Conservation (phyloP, 2,888 invertebrate species). For the Craniophora ligustri region DNA sequence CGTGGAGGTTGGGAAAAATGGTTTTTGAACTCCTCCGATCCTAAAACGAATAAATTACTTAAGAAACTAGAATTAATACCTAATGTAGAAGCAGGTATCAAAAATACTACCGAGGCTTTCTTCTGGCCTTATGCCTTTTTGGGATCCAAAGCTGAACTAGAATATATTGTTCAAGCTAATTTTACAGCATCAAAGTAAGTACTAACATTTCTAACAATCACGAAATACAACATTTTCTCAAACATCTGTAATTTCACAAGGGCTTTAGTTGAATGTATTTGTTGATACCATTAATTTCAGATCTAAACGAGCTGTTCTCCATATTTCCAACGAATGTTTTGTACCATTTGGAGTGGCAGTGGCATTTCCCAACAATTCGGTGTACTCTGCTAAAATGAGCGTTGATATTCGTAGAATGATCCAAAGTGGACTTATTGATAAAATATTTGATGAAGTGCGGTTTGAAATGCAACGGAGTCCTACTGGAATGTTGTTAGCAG, state of each 20-base stretch:
- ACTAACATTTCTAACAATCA: background rate
- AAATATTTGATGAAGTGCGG: constrained; percentile 91
- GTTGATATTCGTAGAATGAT: constrained; percentile 88
- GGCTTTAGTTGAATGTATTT: no score
- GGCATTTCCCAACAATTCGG: constrained; percentile 90
- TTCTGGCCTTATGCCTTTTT: constrained; percentile 94
- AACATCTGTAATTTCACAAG: no score
- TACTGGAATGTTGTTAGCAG: constrained; percentile 90
- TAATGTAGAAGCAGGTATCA: constrained; percentile 90
- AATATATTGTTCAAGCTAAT: constrained; percentile 92
- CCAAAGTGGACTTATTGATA: constrained; percentile 91
- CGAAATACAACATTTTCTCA: no score
- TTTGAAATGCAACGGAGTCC: constrained; percentile 91
- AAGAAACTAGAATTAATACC: constrained; percentile 91
- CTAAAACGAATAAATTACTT: constrained; percentile 88
- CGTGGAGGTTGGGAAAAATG: constrained; percentile 93
- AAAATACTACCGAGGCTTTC: constrained; percentile 92
- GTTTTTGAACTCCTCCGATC: constrained; percentile 92
- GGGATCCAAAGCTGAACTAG: constrained; percentile 91
- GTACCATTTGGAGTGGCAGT: constrained; percentile 91
- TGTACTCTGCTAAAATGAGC: constrained; percentile 90
- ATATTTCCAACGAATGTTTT: constrained; percentile 93
- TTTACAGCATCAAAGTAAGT: constrained; percentile 87
- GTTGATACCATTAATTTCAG: no score
- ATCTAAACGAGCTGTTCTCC: constrained; percentile 90